Percentiles rank a stretch among this genome's conserved stretches.
phyloP scores from a whole-genome alignment of 2,797 vertebrate genomes.

The Anguilla anguilla region DNA sequence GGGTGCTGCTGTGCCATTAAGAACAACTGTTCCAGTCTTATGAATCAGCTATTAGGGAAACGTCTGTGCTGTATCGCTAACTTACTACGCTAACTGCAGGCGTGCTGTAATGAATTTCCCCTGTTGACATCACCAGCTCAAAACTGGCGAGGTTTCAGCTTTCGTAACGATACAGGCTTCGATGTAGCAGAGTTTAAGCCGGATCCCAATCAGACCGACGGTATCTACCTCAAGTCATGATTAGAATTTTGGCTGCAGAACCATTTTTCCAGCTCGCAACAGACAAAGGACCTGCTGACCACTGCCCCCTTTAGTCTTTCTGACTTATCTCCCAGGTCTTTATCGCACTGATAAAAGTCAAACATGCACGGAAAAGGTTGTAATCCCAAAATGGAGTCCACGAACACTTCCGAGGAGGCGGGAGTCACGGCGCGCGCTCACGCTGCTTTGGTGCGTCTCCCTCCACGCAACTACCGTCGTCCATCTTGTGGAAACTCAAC shows the following conservation, averaged over 20 bases:
- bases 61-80: not conserved
- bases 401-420: no score
- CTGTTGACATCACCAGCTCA: not conserved
- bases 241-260: not conserved
- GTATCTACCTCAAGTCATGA: not conserved
- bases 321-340: not conserved
- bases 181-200: not conserved
- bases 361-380: not conserved
- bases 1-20: not conserved
- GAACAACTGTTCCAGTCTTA: not conserved
- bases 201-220: not conserved
- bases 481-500: not conserved
- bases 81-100: not conserved
- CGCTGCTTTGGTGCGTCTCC: no score
- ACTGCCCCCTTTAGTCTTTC: not conserved
- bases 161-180: not conserved
- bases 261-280: not conserved
- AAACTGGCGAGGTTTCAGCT: not conserved
- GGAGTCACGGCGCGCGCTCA: not conserved
- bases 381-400: not conserved
- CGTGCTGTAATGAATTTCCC: not conserved
- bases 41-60: conserved; percentile 16
- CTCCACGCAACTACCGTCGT: not conserved
- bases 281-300: not conserved
- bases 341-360: not conserved